phyloP scores from a whole-genome alignment of 2,888 invertebrate genomes.

The Zeuzera pyrina region DNA sequence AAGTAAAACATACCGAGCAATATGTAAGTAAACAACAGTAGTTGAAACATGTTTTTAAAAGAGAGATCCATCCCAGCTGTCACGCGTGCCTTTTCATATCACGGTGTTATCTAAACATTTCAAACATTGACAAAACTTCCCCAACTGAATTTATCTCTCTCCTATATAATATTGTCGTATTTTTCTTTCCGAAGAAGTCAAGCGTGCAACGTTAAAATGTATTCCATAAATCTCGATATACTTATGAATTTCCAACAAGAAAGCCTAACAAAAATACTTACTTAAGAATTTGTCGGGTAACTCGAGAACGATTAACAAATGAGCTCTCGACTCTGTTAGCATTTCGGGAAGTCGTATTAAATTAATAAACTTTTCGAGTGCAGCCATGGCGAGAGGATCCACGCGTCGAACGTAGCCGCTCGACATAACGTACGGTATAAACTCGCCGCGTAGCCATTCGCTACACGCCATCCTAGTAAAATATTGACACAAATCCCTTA shows the following conservation, averaged over 20 bases:
- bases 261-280: constrained; percentile 54
- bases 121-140: constrained; percentile 29
- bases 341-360: constrained; percentile 27
- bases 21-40: no score
- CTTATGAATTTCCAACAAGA: constrained; percentile 44
- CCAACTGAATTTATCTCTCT: constrained; percentile 29
- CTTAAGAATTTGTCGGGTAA: constrained; percentile 34
- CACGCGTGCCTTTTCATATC: constrained; percentile 21
- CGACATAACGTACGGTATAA: constrained; percentile 27
- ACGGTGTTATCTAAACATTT: constrained; percentile 42
- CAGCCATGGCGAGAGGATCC: constrained; percentile 14
- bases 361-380: constrained; percentile 51
- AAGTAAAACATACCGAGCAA: no score
- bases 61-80: background rate
- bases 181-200: constrained; percentile 43
- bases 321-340: constrained; percentile 27
- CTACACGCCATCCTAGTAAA: constrained; percentile 64
- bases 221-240: constrained; percentile 60
- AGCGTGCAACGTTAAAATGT: constrained; percentile 52
- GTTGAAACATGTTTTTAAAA: no score
- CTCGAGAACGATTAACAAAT: constrained; percentile 45
- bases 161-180: constrained; percentile 50
- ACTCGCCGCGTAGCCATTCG: constrained; percentile 28
- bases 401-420: constrained; percentile 11
- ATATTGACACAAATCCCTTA: constrained; percentile 73